phyloP scores from a whole-genome alignment of 1,140 invertebrate species.

The Eubasilissa regina region DNA sequence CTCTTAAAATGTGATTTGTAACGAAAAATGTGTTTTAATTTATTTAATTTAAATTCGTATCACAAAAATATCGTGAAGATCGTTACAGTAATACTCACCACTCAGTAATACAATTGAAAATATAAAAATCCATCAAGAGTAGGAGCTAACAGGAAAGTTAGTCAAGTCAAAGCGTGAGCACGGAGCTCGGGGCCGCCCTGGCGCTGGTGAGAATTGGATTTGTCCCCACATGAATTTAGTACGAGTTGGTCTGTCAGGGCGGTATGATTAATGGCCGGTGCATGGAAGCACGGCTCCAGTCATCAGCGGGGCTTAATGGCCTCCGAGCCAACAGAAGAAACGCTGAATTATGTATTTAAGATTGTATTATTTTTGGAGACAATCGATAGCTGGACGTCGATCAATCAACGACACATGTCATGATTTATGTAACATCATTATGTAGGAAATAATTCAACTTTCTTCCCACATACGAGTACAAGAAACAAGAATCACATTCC shows the following conservation, averaged over 20 bases:
- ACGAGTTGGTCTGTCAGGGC: constrained; percentile 48
- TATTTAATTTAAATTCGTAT: no score
- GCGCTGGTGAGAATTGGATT: constrained; percentile 49
- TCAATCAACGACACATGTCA: constrained; percentile 22
- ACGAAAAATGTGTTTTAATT: no score
- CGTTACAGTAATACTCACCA: no score
- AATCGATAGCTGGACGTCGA: constrained; percentile 27
- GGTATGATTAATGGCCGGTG: constrained; percentile 56
- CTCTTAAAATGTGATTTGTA: no score
- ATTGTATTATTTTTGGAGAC: constrained; percentile 23
- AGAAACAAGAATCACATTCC: no score
- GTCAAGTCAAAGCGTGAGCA: constrained; percentile 9
- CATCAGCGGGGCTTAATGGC: constrained; percentile 40
- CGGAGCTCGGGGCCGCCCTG: not conserved
- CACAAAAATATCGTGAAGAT: no score
- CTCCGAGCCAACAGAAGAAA: constrained; percentile 12
- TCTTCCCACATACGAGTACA: no score
- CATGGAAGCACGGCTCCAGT: constrained; percentile 53
- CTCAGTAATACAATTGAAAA: not conserved
- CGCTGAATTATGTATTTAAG: constrained; percentile 38
- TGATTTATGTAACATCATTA: no score
- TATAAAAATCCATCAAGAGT: constrained; percentile 7
- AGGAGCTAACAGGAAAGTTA: no score
- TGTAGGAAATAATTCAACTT: no score
- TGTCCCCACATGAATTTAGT: constrained; percentile 54